Conservation (phyloP, 2,797 vertebrate species). For the Coracias cyanogaster region DNA sequence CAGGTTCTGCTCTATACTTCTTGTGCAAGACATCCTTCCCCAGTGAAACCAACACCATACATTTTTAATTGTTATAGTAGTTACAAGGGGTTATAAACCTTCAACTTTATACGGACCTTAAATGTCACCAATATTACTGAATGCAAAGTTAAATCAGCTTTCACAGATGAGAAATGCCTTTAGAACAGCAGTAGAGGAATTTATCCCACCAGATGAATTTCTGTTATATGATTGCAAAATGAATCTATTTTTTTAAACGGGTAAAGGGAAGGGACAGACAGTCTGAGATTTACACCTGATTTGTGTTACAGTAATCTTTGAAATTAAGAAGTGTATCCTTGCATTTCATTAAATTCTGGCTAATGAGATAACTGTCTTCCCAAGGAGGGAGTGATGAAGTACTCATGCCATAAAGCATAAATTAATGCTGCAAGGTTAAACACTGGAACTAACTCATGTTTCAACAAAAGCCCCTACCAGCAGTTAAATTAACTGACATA, state of each 20-base stretch:
- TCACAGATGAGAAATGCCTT: conserved; percentile 64
- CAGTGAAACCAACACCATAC: conserved; percentile 17
- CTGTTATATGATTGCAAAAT: conserved; percentile 69
- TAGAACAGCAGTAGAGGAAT: conserved; percentile 49
- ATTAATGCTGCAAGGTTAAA: conserved; percentile 99
- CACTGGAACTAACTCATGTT: conserved; percentile 99
- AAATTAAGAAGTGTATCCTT: conserved; percentile 99
- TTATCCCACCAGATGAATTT: conserved; percentile 68
- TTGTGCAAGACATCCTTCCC: not conserved
- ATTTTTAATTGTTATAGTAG: conserved; percentile 33
- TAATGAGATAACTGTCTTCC: conserved; percentile 99
- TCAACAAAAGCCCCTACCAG: conserved; percentile 97
- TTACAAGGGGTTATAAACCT: conserved; percentile 47
- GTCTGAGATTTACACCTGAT: conserved; percentile 93
- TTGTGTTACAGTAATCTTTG: conserved; percentile 95
- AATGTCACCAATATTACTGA: conserved; percentile 43
- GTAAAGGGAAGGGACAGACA: conserved; percentile 75
- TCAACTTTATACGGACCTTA: conserved; percentile 61
- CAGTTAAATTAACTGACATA: conserved; percentile 98
- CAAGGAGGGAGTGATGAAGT: conserved; percentile 98
- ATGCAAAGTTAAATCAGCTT: conserved; percentile 71
- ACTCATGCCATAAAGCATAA: conserved; percentile 94
- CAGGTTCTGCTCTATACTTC: not conserved
- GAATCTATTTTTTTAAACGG: conserved; percentile 59
- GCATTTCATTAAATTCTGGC: conserved; percentile 99